phyloP scores from a whole-genome alignment of 2,888 invertebrate species.

The Pollenia labialis region DNA sequence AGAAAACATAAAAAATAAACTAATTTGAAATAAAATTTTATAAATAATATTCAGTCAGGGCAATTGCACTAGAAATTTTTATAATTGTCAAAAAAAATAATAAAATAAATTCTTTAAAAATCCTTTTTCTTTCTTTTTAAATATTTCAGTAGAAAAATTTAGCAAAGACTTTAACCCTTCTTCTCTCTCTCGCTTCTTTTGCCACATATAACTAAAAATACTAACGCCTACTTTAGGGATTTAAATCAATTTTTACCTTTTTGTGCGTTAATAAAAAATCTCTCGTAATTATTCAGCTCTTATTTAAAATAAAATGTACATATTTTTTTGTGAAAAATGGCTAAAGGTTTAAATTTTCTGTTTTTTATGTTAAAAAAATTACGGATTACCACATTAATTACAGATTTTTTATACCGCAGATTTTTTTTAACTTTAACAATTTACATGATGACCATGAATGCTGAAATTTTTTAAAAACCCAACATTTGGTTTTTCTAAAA shows the following conservation, averaged over 20 bases:
- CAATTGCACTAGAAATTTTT: too few relatives aligned
- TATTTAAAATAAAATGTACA: too few relatives aligned
- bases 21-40: neutral
- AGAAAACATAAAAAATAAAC: neutral
- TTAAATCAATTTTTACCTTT: neutral
- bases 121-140: too few relatives aligned
- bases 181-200: neutral
- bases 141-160: too few relatives aligned
- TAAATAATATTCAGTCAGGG: too few relatives aligned
- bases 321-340: too few relatives aligned
- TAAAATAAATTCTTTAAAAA: too few relatives aligned
- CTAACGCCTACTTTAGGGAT: neutral
- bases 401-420: conserved; percentile 36
- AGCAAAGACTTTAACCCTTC: too few relatives aligned
- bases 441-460: neutral
- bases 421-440: neutral
- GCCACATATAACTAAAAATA: neutral
- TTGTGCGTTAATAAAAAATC: neutral
- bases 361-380: neutral
- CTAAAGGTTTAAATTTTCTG: too few relatives aligned
- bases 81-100: too few relatives aligned
- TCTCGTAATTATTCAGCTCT: neutral
- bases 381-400: conserved; percentile 46
- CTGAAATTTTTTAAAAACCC: neutral
- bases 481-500: neutral